Evolutionary conservation across 1,140 invertebrate genomes (phyloP).

Genomic region (Mactra quadrangularis): DNA sequence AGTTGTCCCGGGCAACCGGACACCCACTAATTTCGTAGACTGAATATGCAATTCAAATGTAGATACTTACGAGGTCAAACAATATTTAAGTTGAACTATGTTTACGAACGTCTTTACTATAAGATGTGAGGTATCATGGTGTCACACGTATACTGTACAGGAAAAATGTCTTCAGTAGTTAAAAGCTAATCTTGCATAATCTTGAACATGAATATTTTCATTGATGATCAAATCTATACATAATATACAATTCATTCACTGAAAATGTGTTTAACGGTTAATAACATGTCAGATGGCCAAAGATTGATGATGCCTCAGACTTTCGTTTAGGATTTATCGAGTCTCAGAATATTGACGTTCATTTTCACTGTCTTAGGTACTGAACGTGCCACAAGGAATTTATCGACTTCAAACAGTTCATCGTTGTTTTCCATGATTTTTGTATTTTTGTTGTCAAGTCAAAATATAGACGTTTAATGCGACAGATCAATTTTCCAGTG

Average conservation of each 20-base stretch:
- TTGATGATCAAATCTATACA: too few relatives aligned
- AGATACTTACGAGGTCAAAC: too few relatives aligned
- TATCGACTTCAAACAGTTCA: conserved; percentile 34
- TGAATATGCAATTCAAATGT: too few relatives aligned
- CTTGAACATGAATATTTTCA: too few relatives aligned
- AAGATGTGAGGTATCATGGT: too few relatives aligned
- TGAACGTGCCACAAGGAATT: conserved; percentile 15
- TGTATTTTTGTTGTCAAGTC: conserved; percentile 50
- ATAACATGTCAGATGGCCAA: conserved; percentile 36
- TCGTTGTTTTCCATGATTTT: conserved; percentile 59
- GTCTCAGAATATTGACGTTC: conserved; percentile 36
- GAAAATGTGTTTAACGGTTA: conserved; percentile 48
- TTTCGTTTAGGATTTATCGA: conserved; percentile 50
- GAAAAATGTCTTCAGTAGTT: too few relatives aligned
- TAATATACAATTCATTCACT: conserved; percentile 36
- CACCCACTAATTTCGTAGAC: too few relatives aligned
- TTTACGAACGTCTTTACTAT: too few relatives aligned
- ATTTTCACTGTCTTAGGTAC: conserved; percentile 52
- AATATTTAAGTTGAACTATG: too few relatives aligned
- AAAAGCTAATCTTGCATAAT: too few relatives aligned
- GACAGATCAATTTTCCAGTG: conserved; percentile 35
- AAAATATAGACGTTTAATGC: conserved; percentile 8
- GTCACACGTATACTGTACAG: too few relatives aligned
- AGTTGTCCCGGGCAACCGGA: too few relatives aligned
- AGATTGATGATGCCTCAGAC: conserved; percentile 51